These are phyloP conservation scores for Atractosteus spatula DNA, from an alignment of 2,113 vertebrate species.

Conservation along the genomic window DNA sequence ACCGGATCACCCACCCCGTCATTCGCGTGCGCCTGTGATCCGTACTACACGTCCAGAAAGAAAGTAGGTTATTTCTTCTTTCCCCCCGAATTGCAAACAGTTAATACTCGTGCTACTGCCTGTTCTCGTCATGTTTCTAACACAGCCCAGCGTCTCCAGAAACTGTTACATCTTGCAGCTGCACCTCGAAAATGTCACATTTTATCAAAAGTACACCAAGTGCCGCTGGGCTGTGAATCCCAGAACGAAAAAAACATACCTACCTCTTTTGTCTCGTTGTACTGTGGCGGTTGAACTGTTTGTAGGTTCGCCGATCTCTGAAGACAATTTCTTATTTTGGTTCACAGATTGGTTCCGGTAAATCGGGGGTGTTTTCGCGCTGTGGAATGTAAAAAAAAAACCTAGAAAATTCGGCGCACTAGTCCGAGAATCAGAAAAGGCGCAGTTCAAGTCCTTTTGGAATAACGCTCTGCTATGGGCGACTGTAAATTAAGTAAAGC, in stretches of 20 bases:
- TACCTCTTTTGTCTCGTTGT: constrained; percentile 52
- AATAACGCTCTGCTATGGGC: constrained; percentile 25
- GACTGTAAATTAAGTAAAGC: constrained; percentile 30
- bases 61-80: too few species aligned
- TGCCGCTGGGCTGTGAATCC: not conserved
- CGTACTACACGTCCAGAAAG: too few species aligned
- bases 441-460: constrained; percentile 27
- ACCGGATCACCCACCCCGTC: too few species aligned
- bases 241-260: constrained; percentile 31
- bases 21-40: too few species aligned
- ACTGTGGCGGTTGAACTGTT: constrained; percentile 42
- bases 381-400: constrained; percentile 16
- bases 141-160: too few species aligned
- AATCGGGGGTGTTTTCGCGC: not conserved
- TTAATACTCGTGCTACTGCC: too few species aligned
- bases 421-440: constrained; percentile 26
- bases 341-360: constrained; percentile 19
- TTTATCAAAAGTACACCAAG: not conserved
- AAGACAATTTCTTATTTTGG: not conserved
- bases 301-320: constrained; percentile 29
- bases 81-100: too few species aligned
- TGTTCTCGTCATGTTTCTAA: too few species aligned
- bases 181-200: too few species aligned
- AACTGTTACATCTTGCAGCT: too few species aligned
- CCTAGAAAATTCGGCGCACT: constrained; percentile 24